Percentiles rank a stretch among this genome's conserved stretches.
Conservation (phyloP, 1,140 invertebrate genomes). For the Thereuonema tuberculata region DNA sequence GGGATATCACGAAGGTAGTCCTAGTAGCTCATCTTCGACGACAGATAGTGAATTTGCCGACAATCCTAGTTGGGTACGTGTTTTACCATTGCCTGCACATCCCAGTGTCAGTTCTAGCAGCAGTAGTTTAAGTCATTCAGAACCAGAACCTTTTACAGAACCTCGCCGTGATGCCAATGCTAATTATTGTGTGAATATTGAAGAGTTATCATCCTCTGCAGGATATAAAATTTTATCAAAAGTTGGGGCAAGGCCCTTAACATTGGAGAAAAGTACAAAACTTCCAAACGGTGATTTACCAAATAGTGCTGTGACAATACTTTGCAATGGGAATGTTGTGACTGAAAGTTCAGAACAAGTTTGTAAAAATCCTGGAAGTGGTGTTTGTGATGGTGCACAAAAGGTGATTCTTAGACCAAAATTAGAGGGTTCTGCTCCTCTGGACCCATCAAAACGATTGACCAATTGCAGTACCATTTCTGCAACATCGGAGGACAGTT, state of each 20-base stretch:
- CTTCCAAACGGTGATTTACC: neutral
- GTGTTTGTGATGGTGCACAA: too few species aligned
- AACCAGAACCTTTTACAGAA: too few species aligned
- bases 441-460: neutral
- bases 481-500: slow-evolving; percentile 16
- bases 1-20: neutral
- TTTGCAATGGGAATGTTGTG: neutral
- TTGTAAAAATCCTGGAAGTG: neutral
- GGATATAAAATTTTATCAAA: neutral
- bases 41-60: neutral
- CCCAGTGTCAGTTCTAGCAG: neutral
- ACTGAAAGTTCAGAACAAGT: neutral
- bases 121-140: neutral
- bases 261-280: too few species aligned
- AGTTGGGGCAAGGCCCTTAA: neutral
- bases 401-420: too few species aligned
- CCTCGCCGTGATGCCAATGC: neutral
- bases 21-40: neutral
- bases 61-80: neutral
- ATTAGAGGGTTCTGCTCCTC: too few species aligned
- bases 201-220: neutral
- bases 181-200: neutral
- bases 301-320: neutral
- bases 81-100: neutral
- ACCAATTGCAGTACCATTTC: neutral